phyloP scores from a whole-genome alignment of 1,140 invertebrate species.

The Euwallacea similis region DNA sequence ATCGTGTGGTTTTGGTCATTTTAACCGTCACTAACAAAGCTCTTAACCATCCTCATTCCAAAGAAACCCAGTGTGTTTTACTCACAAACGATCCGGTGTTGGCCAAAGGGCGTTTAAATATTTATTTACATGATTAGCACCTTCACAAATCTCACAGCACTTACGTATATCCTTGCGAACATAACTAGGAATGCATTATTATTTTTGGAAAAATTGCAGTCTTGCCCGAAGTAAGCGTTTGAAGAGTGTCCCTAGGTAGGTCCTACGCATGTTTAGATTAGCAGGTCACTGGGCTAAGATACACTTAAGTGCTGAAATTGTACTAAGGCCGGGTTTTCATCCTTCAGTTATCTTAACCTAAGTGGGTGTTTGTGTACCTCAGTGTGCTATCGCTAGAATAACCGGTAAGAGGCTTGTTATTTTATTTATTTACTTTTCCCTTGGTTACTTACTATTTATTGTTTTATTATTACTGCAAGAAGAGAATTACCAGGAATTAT shows the following conservation, averaged over 20 bases:
- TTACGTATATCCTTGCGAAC: not conserved
- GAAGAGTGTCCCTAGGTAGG: slow-evolving; percentile 31
- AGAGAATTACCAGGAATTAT: no score
- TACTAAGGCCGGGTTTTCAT: slow-evolving; percentile 13
- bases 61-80: not conserved
- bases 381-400: slow-evolving; percentile 16
- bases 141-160: no score
- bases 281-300: no score
- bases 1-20: slow-evolving; percentile 23
- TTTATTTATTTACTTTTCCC: slow-evolving; percentile 17
- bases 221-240: slow-evolving; percentile 37
- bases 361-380: slow-evolving; percentile 27
- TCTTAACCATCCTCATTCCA: slow-evolving; percentile 6
- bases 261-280: not conserved
- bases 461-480: no score
- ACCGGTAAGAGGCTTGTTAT: slow-evolving; percentile 30
- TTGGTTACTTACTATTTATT: not conserved
- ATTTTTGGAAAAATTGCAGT: slow-evolving; percentile 27
- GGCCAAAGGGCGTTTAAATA: no score
- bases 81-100: no score
- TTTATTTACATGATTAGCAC: no score
- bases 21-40: not conserved
- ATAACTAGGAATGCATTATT: not conserved
- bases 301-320: no score
- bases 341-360: slow-evolving; percentile 1